Evolutionary conservation across 1,140 invertebrate genomes (phyloP).

Genomic region (Harlomillsia oculata): DNA sequence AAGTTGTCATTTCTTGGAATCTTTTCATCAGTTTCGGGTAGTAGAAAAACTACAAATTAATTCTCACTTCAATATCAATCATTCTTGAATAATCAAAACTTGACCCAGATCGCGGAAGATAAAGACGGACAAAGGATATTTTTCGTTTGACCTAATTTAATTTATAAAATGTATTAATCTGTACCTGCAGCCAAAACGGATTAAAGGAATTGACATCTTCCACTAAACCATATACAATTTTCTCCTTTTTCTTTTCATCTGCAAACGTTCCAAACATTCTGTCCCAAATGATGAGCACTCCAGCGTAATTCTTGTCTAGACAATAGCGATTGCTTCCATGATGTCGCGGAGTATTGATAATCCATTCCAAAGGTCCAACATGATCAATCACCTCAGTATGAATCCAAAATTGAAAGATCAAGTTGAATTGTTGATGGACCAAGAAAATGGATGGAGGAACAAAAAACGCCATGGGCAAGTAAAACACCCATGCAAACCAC

Average conservation of each 20-base stretch:
- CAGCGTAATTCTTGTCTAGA: slow-evolving; percentile 65
- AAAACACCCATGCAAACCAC: slow-evolving; percentile 76
- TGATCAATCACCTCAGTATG: slow-evolving; percentile 70
- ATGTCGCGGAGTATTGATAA: slow-evolving; percentile 79
- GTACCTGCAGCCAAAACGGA: slow-evolving; percentile 66
- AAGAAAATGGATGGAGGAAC: slow-evolving; percentile 76
- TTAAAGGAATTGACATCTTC: slow-evolving; percentile 57
- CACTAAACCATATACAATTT: slow-evolving; percentile 74
- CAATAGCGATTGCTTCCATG: too few species aligned
- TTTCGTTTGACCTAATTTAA: too few species aligned
- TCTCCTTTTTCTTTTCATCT: slow-evolving; percentile 54
- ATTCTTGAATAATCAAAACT: too few species aligned
- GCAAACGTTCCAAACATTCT: slow-evolving; percentile 73
- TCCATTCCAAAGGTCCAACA: slow-evolving; percentile 69
- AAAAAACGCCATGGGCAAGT: slow-evolving; percentile 68
- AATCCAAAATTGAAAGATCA: slow-evolving; percentile 86
- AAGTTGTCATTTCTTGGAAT: slow-evolving; percentile 46
- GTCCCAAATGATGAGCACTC: slow-evolving; percentile 79
- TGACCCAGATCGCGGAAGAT: too few species aligned
- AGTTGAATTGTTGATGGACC: slow-evolving; percentile 73
- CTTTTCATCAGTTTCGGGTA: slow-evolving; percentile 47
- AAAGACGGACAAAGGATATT: too few species aligned
- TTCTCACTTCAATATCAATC: too few species aligned
- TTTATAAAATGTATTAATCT: too few species aligned
- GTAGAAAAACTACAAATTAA: slow-evolving; percentile 19